Conservation (phyloP, 2,797 vertebrate genomes). For the Cyclopterus lumpus region DNA sequence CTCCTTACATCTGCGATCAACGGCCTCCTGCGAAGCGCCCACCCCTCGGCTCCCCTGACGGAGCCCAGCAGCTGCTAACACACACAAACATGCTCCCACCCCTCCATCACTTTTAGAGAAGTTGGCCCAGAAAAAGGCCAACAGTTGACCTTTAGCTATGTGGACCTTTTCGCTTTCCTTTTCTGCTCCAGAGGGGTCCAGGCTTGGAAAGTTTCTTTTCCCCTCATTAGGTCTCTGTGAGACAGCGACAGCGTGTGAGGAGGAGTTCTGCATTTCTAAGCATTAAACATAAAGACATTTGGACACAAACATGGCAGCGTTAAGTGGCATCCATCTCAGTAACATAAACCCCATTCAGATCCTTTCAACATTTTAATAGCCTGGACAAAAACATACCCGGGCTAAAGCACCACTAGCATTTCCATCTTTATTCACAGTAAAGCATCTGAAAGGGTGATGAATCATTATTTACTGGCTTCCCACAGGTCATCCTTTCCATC, state of each 20-base stretch:
- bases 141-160: conserved; percentile 76
- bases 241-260: conserved; percentile 25
- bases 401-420: background rate
- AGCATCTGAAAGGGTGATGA: conserved; percentile 40
- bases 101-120: conserved; percentile 39
- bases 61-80: conserved; percentile 60
- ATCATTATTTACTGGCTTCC: conserved; percentile 49
- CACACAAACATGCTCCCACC: conserved; percentile 37
- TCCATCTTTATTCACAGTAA: conserved; percentile 43
- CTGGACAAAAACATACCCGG: conserved; percentile 8
- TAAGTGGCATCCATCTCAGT: conserved; percentile 21
- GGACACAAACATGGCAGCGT: conserved; percentile 16
- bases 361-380: conserved; percentile 24
- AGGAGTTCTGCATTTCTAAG: conserved; percentile 14
- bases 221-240: conserved; percentile 54
- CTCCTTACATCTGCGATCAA: conserved; percentile 49
- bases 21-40: conserved; percentile 19
- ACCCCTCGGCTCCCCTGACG: conserved; percentile 39
- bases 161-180: conserved; percentile 64
- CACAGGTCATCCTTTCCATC: conserved; percentile 49
- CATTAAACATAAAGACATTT: conserved; percentile 27
- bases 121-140: conserved; percentile 70
- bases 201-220: conserved; percentile 49
- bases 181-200: background rate
- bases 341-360: conserved; percentile 14